Evolutionary conservation across 2,113 vertebrate species (phyloP), one percentile per base, ranked within the genome.

Genomic region (Percopsis transmontana): DNA sequence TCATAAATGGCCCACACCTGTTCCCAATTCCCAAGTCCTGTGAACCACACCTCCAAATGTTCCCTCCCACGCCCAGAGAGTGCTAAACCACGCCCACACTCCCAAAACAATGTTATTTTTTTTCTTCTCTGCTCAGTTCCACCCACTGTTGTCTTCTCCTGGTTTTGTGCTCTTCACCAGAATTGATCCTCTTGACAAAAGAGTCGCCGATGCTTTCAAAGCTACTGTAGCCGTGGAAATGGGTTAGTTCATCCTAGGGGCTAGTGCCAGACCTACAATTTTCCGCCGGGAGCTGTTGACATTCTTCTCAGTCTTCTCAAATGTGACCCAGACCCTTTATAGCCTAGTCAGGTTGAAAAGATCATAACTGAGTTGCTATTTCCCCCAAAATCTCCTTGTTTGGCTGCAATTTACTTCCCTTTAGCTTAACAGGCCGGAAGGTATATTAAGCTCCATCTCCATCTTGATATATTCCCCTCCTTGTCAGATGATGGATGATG

Each of bases 131-230:
- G 51, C 65, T 62, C 73, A 69, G 66, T 77, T 74, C 83, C 62
- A 60, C 73, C 76, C 79, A 81, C 74, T 78, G 66, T 42, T 41
- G 69, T 80, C 77, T 33, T 76, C 70, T 82, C 51, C 58, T 47
- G 27, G 57, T 77, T 70, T 76, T 77, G 67, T 57, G 60, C 70
- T 76, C 66, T 33, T 82, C 70, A 80, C 80, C 74, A 60, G 18
- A 84, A 82, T 81, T 74, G 83, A 72, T 51, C 74, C 64, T 80
- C 75, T 74, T 27, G 39, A 89, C 85, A 86, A 82, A 65, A 81
- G 78, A 77, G 51, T 58, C 61, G 66, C 38, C 52, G 19, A 69
- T 68, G 79, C 76, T 80, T 79, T 87, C 74, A 60, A 77, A 82
- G 78, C 79, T 65, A 52, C n/a, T n/a, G n/a, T n/a, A 58, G 76